Percentiles rank a stretch among this genome's conserved stretches.
Evolutionary conservation across 2,888 invertebrate genomes (phyloP).

Genomic region (Pasiphila rectangulata): DNA sequence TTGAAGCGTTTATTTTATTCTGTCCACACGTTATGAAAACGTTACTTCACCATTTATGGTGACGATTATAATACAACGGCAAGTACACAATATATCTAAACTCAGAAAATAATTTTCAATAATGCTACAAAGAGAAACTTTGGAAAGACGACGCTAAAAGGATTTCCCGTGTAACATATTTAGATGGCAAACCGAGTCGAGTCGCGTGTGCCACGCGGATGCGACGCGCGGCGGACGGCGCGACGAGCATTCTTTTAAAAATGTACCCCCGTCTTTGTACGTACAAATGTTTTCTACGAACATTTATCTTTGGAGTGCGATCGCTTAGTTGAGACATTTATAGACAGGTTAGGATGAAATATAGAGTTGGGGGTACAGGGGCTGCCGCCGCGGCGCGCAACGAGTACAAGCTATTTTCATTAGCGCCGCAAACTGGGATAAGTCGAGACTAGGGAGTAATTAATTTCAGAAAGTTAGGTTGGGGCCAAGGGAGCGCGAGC

Average conservation of each 20-base stretch:
- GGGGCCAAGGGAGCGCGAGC: too few species aligned
- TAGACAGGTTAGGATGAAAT: not conserved
- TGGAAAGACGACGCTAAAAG: constrained; percentile 7
- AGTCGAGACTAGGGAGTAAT: too few species aligned
- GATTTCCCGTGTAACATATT: constrained; percentile 11
- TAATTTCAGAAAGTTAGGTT: constrained; percentile 3
- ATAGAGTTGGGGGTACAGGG: too few species aligned
- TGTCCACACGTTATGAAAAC: too few species aligned
- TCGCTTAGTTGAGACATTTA: constrained; percentile 1
- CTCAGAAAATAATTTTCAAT: not conserved
- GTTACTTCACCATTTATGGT: too few species aligned
- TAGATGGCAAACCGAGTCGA: constrained; percentile 5
- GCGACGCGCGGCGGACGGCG: not conserved
- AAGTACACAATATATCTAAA: too few species aligned
- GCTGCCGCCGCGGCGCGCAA: not conserved
- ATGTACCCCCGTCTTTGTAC: too few species aligned
- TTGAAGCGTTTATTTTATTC: too few species aligned
- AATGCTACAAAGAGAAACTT: not conserved
- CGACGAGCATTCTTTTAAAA: not conserved
- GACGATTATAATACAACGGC: too few species aligned
- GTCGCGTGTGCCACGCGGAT: not conserved
- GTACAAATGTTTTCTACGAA: constrained; percentile 8
- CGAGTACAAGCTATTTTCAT: constrained; percentile 5
- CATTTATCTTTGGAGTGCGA: constrained; percentile 1
- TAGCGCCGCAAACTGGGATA: not conserved